Percentiles rank a stretch among this genome's conserved stretches.
Conservation (phyloP, 1,140 invertebrate species). For the Lucilia sericata region DNA sequence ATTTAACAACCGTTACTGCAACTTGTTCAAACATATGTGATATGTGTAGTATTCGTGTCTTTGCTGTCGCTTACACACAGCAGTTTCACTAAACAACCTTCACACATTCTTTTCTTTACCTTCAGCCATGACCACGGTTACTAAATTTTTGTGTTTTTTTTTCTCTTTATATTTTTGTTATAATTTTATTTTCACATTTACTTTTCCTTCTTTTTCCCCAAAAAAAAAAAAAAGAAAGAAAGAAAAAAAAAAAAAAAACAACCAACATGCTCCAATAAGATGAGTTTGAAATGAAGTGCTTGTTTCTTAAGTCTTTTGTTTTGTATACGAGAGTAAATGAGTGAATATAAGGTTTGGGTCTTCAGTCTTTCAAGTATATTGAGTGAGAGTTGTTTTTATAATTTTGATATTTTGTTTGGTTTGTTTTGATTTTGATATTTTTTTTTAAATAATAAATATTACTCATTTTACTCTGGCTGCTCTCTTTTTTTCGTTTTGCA, state of each 20-base stretch:
- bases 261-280: not conserved
- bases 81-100: slow-evolving; percentile 64
- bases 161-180: slow-evolving; percentile 31
- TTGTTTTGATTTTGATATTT: slow-evolving; percentile 41
- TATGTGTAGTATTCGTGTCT: not conserved
- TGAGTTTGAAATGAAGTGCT: not conserved
- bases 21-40: not conserved
- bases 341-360: not conserved
- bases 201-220: not conserved
- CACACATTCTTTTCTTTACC: slow-evolving; percentile 68
- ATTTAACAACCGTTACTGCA: not conserved
- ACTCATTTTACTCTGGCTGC: not conserved
- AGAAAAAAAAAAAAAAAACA: not conserved
- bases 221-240: not conserved
- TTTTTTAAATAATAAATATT: too few relatives aligned
- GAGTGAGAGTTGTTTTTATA: slow-evolving; percentile 28
- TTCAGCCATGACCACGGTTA: slow-evolving; percentile 68
- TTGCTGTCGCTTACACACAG: not conserved
- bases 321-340: not conserved
- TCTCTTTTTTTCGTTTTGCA: slow-evolving; percentile 14
- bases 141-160: slow-evolving; percentile 57
- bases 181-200: slow-evolving; percentile 16
- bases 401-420: slow-evolving; percentile 48
- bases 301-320: slow-evolving; percentile 44
- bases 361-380: slow-evolving; percentile 46